Base-by-base conservation (phyloP, 2,797 vertebrate species). In the Anolis apletophallus region DNA sequence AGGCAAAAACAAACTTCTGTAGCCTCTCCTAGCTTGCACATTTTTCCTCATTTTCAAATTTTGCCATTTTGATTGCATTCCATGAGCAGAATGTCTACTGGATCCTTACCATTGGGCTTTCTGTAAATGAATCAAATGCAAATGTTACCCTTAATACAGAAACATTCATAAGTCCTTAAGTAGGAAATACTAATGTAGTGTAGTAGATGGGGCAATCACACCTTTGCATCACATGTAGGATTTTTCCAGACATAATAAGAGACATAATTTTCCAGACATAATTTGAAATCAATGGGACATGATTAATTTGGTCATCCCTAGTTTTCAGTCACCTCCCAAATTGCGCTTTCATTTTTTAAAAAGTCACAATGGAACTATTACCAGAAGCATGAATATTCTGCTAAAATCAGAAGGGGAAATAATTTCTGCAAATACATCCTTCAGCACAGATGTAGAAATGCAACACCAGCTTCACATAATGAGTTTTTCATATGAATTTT, bases 401-500 rank as follows among this genome's bases (percentile, higher is more conserved):
- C 59, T 81, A 8, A 46, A 40, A 67, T 29, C 72, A 64, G 5
- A 4, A 21, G 23, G n/a, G n/a, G 29, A 17, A 8, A 1, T 71
- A 79, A 85, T 69, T 78, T 78, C 32, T 57, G 34, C 57, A 23
- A 17, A 40, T 80, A 59, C 76, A 79, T 80, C 21, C 36, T 46
- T 85, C 36, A 80, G 54, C 29, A 80, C 29, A 85, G 54, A 72
- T 80, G 54, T 85, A 85, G 71, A 80, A 85, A 32, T 72, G 75
- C 50, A 78, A 69, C 64, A 57, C 68, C 83, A 68, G 64, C 76
- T 85, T 57, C 36, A 59, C 34, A 50, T 85, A 85, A 85, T 85
- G 84, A 72, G 76, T 72, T 85, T 85, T 85, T 80, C 34, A 80
- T 26, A 72, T 61, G 76, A 80, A 77, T 80, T 85, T 80, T 80